Evolutionary conservation across 2,113 vertebrate genomes (phyloP).

Genomic region (Sinocyclocheilus rhinocerous): DNA sequence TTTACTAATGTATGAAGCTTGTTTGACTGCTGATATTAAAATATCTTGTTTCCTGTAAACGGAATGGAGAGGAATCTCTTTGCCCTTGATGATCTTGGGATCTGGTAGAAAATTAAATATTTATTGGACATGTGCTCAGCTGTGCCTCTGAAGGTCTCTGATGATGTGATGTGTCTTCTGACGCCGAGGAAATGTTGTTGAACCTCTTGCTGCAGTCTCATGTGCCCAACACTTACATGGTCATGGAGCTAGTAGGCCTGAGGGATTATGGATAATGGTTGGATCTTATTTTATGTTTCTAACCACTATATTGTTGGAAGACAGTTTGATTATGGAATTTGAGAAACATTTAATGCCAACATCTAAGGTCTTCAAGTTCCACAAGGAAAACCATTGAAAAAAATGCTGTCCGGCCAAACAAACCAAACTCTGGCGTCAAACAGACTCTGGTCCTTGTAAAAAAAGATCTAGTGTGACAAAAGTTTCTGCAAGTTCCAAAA

Average conservation of each 20-base stretch:
- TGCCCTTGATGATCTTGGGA: no score
- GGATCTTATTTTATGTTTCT: not conserved
- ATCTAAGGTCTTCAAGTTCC: no score
- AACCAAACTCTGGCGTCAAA: not conserved
- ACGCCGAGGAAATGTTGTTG: not conserved
- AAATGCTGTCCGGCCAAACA: not conserved
- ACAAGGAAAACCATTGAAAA: no score
- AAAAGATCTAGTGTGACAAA: not conserved
- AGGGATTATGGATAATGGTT: not conserved
- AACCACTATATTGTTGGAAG: not conserved
- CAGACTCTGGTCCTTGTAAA: not conserved
- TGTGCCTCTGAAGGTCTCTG: no score
- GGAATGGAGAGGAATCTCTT: no score
- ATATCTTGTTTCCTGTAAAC: no score
- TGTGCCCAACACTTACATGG: constrained; percentile 3
- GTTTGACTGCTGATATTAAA: no score
- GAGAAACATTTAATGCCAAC: not conserved
- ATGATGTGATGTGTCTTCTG: no score
- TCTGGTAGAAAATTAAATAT: no score
- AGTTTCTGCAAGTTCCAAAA: not conserved
- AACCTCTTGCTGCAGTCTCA: not conserved
- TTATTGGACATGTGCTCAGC: no score
- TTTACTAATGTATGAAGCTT: not conserved
- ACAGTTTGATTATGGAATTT: not conserved
- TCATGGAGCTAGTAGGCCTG: not conserved